Base-by-base conservation (phyloP, 2,888 invertebrate genomes). In the Mesorhabditis spiculigera region DNA sequence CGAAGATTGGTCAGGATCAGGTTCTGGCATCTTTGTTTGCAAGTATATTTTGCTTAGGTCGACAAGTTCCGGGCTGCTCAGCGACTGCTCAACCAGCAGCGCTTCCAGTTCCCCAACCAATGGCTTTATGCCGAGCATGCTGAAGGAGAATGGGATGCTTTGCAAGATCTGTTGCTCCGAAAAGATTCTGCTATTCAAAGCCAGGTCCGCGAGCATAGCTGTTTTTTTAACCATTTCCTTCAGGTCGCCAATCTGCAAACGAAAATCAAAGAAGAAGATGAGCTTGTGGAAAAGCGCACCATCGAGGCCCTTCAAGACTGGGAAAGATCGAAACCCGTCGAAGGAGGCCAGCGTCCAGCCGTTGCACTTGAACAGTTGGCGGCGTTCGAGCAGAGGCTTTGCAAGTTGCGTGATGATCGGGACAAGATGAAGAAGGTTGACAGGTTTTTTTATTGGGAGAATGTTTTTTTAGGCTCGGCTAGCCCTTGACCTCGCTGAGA, bases 61-160 rank as follows among this genome's bases (percentile, higher is more conserved):
- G 82, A 96, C 86, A 91, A 93, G 72, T 99, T 95, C 88, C 91
- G 94, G 81, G 95, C 96, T 87, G 96, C 97, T 5, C 97, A 99
- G 86, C 91, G 95, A 65, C 95, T 98, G 83, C 88, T 99, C 72
- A 97, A 96, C 87, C 90, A 96, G 66, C 97, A 98, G 87, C 90
- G 93, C 74, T 98, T 97, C 90, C 97, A 97, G 88, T 97, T 99
- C 87, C 98, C 98, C 10, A 91, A 91, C 67, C 92, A 91, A 82
- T 99, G 99, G 99, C 88, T 98, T 74, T 95, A 98, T 86, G 95
- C 96, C 63, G 98, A 99, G 87, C 95, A 97, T 86, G 93, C 99
- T 71, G 97, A 98, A 88, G 98, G 98, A 45, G 99, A 99, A 90
- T 99, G 98, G 98, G 93, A 94, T 65, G 97, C 98, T 0, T 97